Conservation (phyloP, 2,797 vertebrate genomes). For the Graptemys geographica region DNA sequence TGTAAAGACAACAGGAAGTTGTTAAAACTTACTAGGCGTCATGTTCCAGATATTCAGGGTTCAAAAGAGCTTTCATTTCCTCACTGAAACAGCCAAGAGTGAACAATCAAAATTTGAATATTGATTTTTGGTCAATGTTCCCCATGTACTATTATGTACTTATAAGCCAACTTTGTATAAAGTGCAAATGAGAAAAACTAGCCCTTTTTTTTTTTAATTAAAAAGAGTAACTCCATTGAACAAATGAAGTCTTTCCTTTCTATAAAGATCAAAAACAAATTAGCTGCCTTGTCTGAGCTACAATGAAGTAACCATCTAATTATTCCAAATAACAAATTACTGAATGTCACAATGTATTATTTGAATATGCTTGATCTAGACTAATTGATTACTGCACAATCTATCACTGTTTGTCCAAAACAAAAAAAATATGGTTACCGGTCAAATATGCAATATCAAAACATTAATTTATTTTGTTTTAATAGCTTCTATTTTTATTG, state of each 20-base stretch:
- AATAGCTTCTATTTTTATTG: conserved; percentile 73
- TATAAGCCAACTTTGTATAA: conserved; percentile 71
- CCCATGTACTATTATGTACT: conserved; percentile 63
- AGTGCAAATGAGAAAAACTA: conserved; percentile 75
- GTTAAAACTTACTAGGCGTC: conserved; percentile 94
- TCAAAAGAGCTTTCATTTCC: conserved; percentile 94
- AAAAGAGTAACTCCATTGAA: conserved; percentile 77
- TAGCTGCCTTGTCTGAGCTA: conserved; percentile 74
- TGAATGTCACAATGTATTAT: conserved; percentile 76
- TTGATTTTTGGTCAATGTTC: conserved; percentile 64
- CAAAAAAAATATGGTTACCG: conserved; percentile 63
- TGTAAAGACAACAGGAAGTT: conserved; percentile 48
- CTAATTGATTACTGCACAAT: conserved; percentile 76
- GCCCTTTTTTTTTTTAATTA: conserved; percentile 73
- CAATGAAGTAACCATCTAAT: conserved; percentile 79
- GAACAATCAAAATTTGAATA: conserved; percentile 68
- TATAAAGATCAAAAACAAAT: conserved; percentile 78
- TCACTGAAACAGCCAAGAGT: conserved; percentile 86
- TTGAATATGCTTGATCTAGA: conserved; percentile 78
- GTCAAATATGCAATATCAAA: conserved; percentile 73
- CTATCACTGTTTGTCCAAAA: conserved; percentile 75
- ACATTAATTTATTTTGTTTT: conserved; percentile 76
- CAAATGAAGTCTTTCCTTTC: conserved; percentile 78
- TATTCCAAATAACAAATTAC: conserved; percentile 80
- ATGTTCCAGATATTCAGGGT: conserved; percentile 94